Percentiles rank a stretch among this genome's conserved stretches.
Evolutionary conservation across 1,140 invertebrate genomes (phyloP).

Genomic region (Lerema accius): DNA sequence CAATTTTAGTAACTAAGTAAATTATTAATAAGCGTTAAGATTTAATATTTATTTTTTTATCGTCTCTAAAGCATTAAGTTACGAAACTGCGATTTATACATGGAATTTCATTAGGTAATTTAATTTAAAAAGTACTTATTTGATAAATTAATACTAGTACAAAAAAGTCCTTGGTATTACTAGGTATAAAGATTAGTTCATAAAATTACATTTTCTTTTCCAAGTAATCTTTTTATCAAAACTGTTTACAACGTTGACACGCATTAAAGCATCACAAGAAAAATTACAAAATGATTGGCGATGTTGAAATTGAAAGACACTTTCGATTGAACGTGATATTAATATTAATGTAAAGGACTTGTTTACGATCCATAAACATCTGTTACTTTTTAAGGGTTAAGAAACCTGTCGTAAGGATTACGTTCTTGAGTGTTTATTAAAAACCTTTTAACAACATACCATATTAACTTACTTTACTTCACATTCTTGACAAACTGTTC

Average conservation of each 20-base stretch:
- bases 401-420: neutral
- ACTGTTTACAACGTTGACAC: neutral
- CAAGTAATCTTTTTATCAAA: neutral
- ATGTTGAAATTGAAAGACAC: conserved; percentile 13
- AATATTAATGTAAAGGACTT: conserved; percentile 11
- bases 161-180: too few species aligned
- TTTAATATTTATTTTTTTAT: too few species aligned
- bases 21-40: too few species aligned
- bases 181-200: too few species aligned
- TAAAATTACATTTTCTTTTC: too few species aligned
- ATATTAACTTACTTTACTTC: neutral
- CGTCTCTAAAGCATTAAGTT: too few species aligned
- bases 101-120: too few species aligned
- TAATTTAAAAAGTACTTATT: too few species aligned
- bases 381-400: neutral
- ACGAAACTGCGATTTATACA: too few species aligned
- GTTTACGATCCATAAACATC: conserved; percentile 7
- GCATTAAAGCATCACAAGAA: conserved; percentile 11
- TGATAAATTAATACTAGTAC: too few species aligned
- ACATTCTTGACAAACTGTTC: neutral
- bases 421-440: neutral
- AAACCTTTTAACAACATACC: neutral
- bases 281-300: conserved; percentile 15
- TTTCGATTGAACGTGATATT: conserved; percentile 14
- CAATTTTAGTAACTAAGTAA: too few species aligned